A percentile compares a stretch with the other conserved stretches of the same genome.
phyloP scores from a whole-genome alignment of 2,888 invertebrate genomes.

The Ophion slaviceki region DNA sequence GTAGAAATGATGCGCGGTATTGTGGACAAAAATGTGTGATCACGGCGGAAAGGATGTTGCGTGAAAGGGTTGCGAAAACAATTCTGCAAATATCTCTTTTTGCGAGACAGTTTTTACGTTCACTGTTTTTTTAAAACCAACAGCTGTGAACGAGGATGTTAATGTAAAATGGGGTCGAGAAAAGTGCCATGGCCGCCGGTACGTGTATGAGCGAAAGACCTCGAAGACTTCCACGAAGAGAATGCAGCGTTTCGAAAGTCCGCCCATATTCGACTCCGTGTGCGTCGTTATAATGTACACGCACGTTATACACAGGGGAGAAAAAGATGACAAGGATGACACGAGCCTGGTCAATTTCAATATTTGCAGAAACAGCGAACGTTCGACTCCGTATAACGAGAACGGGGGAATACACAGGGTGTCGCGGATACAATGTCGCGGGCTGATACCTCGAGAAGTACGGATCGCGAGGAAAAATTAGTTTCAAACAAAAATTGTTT shows the following conservation, averaged over 20 bases:
- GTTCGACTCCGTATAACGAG: conserved; percentile 67
- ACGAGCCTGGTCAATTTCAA: conserved; percentile 76
- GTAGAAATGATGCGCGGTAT: too few species aligned
- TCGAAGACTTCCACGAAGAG: conserved; percentile 60
- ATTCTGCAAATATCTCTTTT: neutral
- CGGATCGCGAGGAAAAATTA: neutral
- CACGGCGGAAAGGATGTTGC: too few species aligned
- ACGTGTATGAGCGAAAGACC: conserved; percentile 55
- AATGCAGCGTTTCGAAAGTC: conserved; percentile 49
- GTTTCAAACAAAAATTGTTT: neutral
- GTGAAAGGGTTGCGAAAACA: too few species aligned
- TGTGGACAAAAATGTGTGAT: too few species aligned
- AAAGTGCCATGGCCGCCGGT: conserved; percentile 46
- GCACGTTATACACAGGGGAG: conserved; percentile 13
- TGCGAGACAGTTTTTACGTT: neutral
- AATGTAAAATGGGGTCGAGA: conserved; percentile 69
- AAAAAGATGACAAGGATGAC: conserved; percentile 40
- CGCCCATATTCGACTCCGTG: conserved; percentile 17
- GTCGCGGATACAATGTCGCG: neutral
- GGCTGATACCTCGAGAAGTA: neutral
- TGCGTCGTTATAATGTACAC: conserved; percentile 13
- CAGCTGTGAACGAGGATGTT: conserved; percentile 21
- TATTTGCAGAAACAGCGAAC: conserved; percentile 78
- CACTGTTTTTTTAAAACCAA: conserved; percentile 15
- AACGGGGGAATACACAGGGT: conserved; percentile 10